Base-by-base conservation (phyloP, 64 coral and sea anemone genomes). In the Astreopora myriophthalma region DNA sequence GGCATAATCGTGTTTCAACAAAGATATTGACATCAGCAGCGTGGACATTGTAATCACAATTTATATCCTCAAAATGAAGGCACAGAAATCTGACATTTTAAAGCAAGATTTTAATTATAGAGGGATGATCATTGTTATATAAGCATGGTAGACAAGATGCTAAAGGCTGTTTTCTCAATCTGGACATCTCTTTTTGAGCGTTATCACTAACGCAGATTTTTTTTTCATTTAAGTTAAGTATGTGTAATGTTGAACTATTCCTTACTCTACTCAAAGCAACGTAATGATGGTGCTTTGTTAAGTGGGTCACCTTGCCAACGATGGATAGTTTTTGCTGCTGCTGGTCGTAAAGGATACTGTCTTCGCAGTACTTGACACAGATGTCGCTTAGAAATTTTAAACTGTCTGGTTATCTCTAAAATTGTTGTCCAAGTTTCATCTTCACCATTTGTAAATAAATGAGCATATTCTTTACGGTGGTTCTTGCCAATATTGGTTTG, bases 381-480 rank as follows among this genome's bases (percentile, higher is more conserved):
- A 37, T 33, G 57, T 66, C 35, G 65, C 37, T 87, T 87, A 22
- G 33, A 46, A 46, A 87, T 69, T n/a, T 52, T 87, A 25, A 85
- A 85, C 38, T 85, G 82, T 67, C 61, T 85, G 19, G 82, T 66
- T 85, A 85, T 85, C 39, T 85, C 82, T 34, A 85, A 76, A 76
- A 76, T 76, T 39, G 73, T 33, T 39, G 10, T 76, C 73, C 73
- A 76, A 25, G 33, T 76, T 38, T 30, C 42, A 76, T 76, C 70
- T 24, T 40, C 34, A 76, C 25, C n/a, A 19, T 29, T 76, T 32
- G 34, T 76, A 76, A 3, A 76, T 76, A 76, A 76, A 38, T 76
- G 73, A 1, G 33, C 73, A 76, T 2, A 71, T 46, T 87, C 84
- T 27, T 87, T 87, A 19, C 84, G 30, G 13, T 71, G 34, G 36